Conservation (phyloP, 2,113 vertebrate species). For the Hyperopisus bebe region DNA sequence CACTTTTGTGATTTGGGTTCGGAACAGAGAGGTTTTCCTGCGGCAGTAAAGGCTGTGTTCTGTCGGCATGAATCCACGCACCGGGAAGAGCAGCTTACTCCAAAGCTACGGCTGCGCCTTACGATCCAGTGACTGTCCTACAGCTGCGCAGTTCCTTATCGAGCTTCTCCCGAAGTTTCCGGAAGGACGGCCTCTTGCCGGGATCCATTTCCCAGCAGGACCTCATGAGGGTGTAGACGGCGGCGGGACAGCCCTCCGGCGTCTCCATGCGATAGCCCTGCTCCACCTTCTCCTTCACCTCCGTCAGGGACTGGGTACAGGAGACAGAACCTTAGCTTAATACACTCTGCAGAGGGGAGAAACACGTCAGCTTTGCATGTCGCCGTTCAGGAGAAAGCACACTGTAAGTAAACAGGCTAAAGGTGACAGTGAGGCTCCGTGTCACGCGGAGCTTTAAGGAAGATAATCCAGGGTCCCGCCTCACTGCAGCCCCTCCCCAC, state of each 20-base stretch:
- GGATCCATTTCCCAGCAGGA: slow-evolving; percentile 85
- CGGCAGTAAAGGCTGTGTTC: background rate
- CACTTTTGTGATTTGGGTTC: background rate
- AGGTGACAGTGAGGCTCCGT: slow-evolving; percentile 16
- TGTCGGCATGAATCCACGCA: background rate
- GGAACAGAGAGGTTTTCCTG: background rate
- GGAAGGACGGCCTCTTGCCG: slow-evolving; percentile 71
- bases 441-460: slow-evolving; percentile 30
- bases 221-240: slow-evolving; percentile 70
- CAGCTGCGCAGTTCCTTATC: slow-evolving; percentile 51
- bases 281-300: slow-evolving; percentile 72
- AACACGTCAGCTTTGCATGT: background rate
- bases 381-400: background rate
- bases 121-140: background rate
- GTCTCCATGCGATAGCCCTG: slow-evolving; percentile 81
- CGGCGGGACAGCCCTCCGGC: slow-evolving; percentile 68
- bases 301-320: slow-evolving; percentile 64
- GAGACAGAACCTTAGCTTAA: background rate
- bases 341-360: background rate
- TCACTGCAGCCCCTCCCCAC: background rate
- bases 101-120: background rate
- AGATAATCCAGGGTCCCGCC: background rate
- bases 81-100: background rate
- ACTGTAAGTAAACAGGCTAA: background rate
- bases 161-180: slow-evolving; percentile 74